A percentile compares a stretch with the other conserved stretches of the same genome.
Conservation (phyloP, 2,797 vertebrate genomes). For the Peromyscus nudipes region DNA sequence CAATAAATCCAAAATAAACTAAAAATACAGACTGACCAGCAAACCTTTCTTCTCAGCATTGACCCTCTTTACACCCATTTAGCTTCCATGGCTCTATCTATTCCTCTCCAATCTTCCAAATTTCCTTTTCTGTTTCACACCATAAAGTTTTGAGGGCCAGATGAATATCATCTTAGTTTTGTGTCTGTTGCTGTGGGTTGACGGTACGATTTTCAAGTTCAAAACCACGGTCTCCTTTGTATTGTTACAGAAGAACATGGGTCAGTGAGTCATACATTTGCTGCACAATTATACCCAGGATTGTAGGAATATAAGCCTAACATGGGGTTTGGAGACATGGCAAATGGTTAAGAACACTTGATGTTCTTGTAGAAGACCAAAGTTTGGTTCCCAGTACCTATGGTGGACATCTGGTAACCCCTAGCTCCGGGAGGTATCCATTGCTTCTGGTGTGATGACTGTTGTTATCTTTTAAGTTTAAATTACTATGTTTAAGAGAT, state of each 20-base stretch:
- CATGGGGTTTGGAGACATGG: neutral
- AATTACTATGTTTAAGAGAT: neutral
- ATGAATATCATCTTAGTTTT: slow-evolving; percentile 1
- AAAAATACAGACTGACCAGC: neutral
- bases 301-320: neutral
- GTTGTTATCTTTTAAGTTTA: neutral
- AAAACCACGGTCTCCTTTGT: neutral
- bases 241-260: neutral
- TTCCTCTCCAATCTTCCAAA: neutral
- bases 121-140: neutral
- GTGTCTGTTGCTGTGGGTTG: neutral
- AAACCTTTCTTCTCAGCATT: neutral
- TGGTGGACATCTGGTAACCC: neutral
- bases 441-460: neutral
- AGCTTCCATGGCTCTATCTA: neutral
- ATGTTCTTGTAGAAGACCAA: neutral
- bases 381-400: neutral
- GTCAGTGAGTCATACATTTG: neutral
- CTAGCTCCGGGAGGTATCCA: neutral
- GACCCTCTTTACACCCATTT: neutral
- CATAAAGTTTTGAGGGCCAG: neutral
- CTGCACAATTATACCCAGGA: neutral
- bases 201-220: slow-evolving; percentile 1
- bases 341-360: neutral
- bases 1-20: neutral